Conservation (phyloP, 2,888 invertebrate genomes). For the Melipona bicolor region DNA sequence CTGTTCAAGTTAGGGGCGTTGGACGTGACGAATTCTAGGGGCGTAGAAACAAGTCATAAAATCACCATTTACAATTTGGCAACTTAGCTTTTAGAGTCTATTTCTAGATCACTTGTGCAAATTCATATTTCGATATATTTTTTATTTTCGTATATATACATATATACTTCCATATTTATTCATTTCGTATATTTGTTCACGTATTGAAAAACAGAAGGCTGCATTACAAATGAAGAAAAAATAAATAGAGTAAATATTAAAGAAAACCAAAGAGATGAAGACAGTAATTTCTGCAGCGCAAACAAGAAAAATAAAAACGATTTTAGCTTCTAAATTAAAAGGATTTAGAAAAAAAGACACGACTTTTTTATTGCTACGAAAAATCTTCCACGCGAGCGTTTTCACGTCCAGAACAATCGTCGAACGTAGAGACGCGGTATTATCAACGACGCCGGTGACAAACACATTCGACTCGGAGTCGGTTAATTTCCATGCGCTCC, state of each 20-base stretch:
- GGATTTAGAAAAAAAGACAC: too few species aligned
- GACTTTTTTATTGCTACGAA: background rate
- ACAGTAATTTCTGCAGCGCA: too few species aligned
- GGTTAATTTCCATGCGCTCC: background rate
- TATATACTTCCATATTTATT: too few species aligned
- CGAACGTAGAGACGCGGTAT: background rate
- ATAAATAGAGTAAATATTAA: too few species aligned
- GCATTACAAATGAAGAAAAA: too few species aligned
- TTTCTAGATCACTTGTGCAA: background rate
- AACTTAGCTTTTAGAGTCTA: too few species aligned
- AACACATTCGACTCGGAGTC: slow-evolving; percentile 20
- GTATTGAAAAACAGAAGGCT: too few species aligned
- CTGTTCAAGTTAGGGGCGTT: slow-evolving; percentile 38
- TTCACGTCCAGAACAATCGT: background rate
- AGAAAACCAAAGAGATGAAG: too few species aligned
- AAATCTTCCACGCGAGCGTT: background rate
- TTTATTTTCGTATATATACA: too few species aligned
- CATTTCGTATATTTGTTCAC: too few species aligned
- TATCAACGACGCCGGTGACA: slow-evolving; percentile 30
- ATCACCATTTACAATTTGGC: background rate
- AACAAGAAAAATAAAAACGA: background rate
- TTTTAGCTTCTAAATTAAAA: too few species aligned
- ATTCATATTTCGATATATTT: background rate
- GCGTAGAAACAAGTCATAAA: slow-evolving; percentile 9
- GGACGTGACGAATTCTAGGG: background rate